These are phyloP conservation scores for Chaenodraco wilsoni DNA, from an alignment of 2,797 vertebrate genomes.

Conservation along the genomic window DNA sequence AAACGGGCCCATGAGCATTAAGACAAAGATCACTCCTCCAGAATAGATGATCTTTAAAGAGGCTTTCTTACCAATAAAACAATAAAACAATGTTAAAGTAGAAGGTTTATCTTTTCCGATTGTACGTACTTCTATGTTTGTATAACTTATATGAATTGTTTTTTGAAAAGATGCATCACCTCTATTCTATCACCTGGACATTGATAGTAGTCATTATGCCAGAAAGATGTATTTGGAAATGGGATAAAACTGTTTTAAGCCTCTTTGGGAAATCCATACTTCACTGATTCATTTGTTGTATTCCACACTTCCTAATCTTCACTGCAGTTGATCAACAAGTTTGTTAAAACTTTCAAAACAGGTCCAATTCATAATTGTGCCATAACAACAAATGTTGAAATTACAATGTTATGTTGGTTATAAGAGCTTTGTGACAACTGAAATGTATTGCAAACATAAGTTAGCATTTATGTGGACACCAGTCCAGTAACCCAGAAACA, in stretches of 20 bases:
- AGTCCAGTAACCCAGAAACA: neutral
- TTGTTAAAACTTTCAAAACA: neutral
- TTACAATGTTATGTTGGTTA: neutral
- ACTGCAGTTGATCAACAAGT: neutral
- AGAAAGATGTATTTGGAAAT: no score
- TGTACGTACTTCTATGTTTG: no score
- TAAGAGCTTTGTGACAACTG: neutral
- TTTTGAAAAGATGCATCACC: no score
- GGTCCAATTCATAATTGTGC: no score
- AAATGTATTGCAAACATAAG: neutral
- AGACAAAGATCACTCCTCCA: neutral
- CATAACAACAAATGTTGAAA: neutral
- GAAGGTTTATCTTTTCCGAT: no score
- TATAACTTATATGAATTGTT: no score
- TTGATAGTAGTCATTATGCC: accelerated
- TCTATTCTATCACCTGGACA: no score
- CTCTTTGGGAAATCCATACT: neutral
- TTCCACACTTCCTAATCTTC: neutral
- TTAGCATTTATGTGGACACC: neutral
- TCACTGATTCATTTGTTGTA: neutral
- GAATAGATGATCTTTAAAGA: neutral
- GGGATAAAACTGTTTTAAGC: neutral
- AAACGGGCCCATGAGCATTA: neutral
- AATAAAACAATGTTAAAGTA: no score
- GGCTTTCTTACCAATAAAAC: neutral